Evolutionary conservation across 2,797 vertebrate species (phyloP), one percentile per base, ranked within the genome.

Genomic region (Morus bassanus): DNA sequence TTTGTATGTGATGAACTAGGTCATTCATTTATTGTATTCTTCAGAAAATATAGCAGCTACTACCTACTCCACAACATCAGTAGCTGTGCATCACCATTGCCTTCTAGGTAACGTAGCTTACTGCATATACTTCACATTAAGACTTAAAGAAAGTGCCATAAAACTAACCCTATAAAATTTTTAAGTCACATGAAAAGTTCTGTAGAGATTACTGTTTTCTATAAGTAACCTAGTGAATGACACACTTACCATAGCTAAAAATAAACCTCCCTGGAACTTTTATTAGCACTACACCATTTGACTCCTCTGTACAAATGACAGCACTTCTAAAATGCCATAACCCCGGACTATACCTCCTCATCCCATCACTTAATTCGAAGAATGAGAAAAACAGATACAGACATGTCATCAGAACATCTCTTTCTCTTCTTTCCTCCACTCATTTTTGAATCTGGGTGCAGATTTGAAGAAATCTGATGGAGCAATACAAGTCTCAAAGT

Each of bases 381-480:
- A 33, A 60, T 5, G 12, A 43, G 25, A 73, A 90, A 82, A 73
- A 23, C 0, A 0, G 18, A 68, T 23, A 11, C 37, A 90, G 54
- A 43, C 0, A 5, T 5, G 5, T 31, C 16, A 18, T 2, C 2
- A 3, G 12, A 56, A 83, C 2, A 39, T 6, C 9, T 8, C 7
- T 41, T 33, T 33, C 60, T n/a, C 63, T 50, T 28, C 35, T 35
- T 41, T n/a, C 21, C 54, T 89, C 21, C 18, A 6, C 19, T 19
- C 0, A 0, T 22, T 31, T 73, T 8, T 64, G 21, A 39, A 63
- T 59, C 6, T 31, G 25, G 7, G 27, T 35, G 37, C 0, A 0
- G 9, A 68, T 7, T 0, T 75, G 43, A 79, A 72, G 39, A 85
- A 76, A 37, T 1, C 21, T 37, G 16, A 46, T 0, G 11, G 45